These are phyloP conservation scores for Platysteira castanea DNA, from an alignment of 2,113 vertebrate genomes.

Conservation along the genomic window DNA sequence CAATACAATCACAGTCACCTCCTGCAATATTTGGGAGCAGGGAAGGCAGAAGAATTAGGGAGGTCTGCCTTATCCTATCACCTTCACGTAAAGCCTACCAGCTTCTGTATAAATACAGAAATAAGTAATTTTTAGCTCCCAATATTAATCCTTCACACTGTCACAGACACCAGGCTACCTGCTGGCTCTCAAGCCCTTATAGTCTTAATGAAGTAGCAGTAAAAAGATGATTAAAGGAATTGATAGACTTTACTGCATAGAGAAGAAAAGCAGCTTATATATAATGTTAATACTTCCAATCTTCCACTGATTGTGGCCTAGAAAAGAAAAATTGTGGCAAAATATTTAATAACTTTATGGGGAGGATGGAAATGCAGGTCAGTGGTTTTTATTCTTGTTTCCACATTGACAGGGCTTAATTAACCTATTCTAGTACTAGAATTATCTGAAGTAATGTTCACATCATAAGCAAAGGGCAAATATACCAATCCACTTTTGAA, in stretches of 20 bases:
- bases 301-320: neutral
- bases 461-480: neutral
- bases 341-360: neutral
- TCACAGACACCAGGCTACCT: neutral
- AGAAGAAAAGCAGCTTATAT: neutral
- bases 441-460: neutral
- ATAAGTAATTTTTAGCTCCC: neutral
- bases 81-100: neutral
- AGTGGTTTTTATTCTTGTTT: neutral
- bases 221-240: neutral
- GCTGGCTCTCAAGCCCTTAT: neutral
- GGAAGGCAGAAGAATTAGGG: neutral
- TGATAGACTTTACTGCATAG: neutral
- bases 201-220: neutral
- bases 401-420: neutral
- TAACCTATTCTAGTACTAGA: neutral
- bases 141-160: neutral
- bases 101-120: neutral
- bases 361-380: neutral
- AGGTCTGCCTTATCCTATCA: neutral
- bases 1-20: neutral
- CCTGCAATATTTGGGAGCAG: neutral
- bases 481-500: neutral
- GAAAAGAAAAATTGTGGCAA: neutral
- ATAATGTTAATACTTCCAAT: neutral